Evolutionary conservation across 2,888 invertebrate genomes (phyloP), one percentile per base, ranked within the genome.

Genomic region (Mantis religiosa): DNA sequence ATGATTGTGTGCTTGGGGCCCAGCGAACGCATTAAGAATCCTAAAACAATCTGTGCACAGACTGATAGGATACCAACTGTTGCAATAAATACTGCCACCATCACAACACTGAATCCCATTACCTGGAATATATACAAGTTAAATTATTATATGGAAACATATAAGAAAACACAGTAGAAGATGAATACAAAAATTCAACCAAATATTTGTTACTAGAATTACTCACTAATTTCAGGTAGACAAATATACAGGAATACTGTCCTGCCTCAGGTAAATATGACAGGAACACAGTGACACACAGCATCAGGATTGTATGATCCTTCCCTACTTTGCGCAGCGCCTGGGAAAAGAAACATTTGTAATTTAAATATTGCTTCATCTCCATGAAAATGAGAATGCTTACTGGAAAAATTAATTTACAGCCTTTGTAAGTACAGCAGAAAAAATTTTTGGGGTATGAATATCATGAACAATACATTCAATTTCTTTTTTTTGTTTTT

Each of bases 161-260:
- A 20, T 71, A 0, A 2, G 20, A 71, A 71, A 4, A 0, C 54
- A 71, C 20, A 71, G 1, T 71, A 27, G 2, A 83, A 83, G 12
- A 83, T 12, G 4, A 83, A 30, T 28, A 85, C 82, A n/a, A 87
- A 47, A 89, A 7, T 83, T 85, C 28, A 14, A n/a, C 25, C 27
- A 54, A 12, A 12, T 12, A 12, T 41, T 86, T 41, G 12, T 41
- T 12, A 41, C 41, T 41, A 41, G 9, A 12, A 2, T 20, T 47
- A 93, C 94, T 93, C 92, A 96, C 98, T 93, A 99, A 95, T 94
- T 98, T 98, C 91, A 99, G 95, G 94, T 99, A 99, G 92, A 99
- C 99, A 94, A 99, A 99, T 94, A 99, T 99, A 94, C 99, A 99
- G 89, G 99, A 99, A 94, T 99, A 99, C 94, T 99, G 99, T 91